Conservation (phyloP, 2,113 vertebrate species). For the Cyprinus carpio region DNA sequence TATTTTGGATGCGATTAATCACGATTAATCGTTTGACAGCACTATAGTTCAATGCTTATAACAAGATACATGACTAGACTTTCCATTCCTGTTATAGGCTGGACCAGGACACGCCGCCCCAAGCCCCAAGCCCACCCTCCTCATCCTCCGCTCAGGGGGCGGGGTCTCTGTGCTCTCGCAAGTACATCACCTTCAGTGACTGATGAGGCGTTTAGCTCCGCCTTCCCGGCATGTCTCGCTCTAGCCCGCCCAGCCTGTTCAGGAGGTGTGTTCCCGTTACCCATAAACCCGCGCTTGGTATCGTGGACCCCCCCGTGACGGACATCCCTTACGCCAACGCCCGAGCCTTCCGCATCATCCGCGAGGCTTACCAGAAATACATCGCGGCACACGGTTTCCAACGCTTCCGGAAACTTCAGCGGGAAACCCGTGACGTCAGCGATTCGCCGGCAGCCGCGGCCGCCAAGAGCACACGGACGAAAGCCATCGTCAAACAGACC, state of each 20-base stretch:
- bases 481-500: conserved; percentile 29
- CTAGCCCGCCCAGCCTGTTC: conserved; percentile 75
- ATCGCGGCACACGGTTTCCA: conserved; percentile 90
- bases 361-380: conserved; percentile 93
- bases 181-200: conserved; percentile 91
- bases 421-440: conserved; percentile 37
- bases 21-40: too few species aligned
- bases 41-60: too few species aligned
- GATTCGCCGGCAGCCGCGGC: background rate
- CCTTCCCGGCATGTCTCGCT: conserved; percentile 73
- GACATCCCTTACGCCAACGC: conserved; percentile 92
- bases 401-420: conserved; percentile 66
- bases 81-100: conserved; percentile 69
- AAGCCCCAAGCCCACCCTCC: conserved; percentile 42
- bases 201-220: conserved; percentile 84
- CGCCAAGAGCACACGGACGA: background rate
- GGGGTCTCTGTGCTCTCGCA: conserved; percentile 83
- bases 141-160: conserved; percentile 64
- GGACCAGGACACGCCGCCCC: conserved; percentile 81
- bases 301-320: conserved; percentile 90
- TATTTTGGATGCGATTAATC: too few species aligned
- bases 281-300: conserved; percentile 87
- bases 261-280: conserved; percentile 93
- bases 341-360: conserved; percentile 92
- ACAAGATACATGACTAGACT: too few species aligned